Evolutionary conservation across 2,797 vertebrate species (phyloP).

Genomic region (Pipistrellus pipistrellus): DNA sequence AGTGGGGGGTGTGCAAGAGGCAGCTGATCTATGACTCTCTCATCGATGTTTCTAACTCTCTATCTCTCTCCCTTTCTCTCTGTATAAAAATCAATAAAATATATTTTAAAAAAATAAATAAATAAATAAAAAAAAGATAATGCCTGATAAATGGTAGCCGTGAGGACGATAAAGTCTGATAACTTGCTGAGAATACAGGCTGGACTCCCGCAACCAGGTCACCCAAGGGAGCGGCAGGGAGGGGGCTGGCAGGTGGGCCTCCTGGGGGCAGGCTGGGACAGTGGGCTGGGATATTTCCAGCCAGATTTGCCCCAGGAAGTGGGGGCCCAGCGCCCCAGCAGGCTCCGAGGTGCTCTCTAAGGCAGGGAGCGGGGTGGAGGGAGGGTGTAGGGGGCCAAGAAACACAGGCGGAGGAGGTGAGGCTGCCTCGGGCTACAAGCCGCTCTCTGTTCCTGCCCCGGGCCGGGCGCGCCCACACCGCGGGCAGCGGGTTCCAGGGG

Average conservation of each 20-base stretch:
- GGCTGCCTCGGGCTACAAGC: conserved; percentile 67
- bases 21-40: too few relatives aligned
- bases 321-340: not conserved
- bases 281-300: not conserved
- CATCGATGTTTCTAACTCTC: too few relatives aligned
- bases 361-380: not conserved
- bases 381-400: conserved; percentile 61
- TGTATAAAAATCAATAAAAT: too few relatives aligned
- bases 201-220: not conserved
- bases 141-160: too few relatives aligned
- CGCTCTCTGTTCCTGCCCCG: conserved; percentile 62
- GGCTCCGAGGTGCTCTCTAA: not conserved
- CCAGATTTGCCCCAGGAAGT: not conserved
- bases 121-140: too few relatives aligned
- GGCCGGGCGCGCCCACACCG: not conserved
- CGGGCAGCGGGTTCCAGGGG: not conserved
- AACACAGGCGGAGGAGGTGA: conserved; percentile 64
- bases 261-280: not conserved
- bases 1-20: too few relatives aligned
- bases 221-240: not conserved
- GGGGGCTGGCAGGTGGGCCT: not conserved
- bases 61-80: too few relatives aligned
- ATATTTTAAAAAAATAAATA: too few relatives aligned
- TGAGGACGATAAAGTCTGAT: not conserved
- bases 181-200: not conserved